These are phyloP conservation scores for Parelbella ahira DNA, from an alignment of 2,888 invertebrate species.

Conservation along the genomic window DNA sequence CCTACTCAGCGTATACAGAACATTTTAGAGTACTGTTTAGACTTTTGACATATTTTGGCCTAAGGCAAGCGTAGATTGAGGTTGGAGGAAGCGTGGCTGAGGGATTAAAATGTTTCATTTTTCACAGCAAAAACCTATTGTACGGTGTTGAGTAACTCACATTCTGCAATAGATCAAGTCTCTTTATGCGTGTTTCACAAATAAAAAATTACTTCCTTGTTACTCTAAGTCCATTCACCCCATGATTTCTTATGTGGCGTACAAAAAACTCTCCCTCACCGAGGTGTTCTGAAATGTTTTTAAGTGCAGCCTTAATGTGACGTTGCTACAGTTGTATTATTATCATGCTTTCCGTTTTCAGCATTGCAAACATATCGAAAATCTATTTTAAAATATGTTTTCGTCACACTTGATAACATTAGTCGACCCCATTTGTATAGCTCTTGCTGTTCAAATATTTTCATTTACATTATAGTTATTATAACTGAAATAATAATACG, in stretches of 20 bases:
- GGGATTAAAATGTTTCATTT: conserved; percentile 24
- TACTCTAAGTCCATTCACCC: conserved; percentile 7
- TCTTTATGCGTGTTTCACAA: conserved; percentile 16
- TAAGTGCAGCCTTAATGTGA: conserved; percentile 48
- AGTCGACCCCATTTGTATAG: too few species aligned
- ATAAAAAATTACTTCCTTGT: conserved; percentile 17
- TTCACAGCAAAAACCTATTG: conserved; percentile 22
- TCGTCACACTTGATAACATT: too few species aligned
- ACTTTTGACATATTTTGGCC: conserved; percentile 20
- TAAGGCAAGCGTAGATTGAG: conserved; percentile 17
- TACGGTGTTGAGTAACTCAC: conserved; percentile 13
- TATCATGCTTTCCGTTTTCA: too few species aligned
- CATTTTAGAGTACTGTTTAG: conserved; percentile 13
- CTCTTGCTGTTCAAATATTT: too few species aligned
- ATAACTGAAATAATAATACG: too few species aligned
- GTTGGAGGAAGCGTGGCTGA: conserved; percentile 6
- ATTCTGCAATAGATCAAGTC: conserved; percentile 17
- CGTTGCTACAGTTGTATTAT: conserved; percentile 3
- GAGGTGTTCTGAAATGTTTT: conserved; percentile 57
- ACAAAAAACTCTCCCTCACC: conserved; percentile 1
- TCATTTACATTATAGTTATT: too few species aligned
- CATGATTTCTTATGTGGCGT: conserved; percentile 1
- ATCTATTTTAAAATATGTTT: too few species aligned
- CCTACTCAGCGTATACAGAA: too few species aligned
- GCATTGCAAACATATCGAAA: too few species aligned